These are phyloP conservation scores for Himalopsyche japonica DNA, from an alignment of 2,888 invertebrate genomes.

Conservation along the genomic window DNA sequence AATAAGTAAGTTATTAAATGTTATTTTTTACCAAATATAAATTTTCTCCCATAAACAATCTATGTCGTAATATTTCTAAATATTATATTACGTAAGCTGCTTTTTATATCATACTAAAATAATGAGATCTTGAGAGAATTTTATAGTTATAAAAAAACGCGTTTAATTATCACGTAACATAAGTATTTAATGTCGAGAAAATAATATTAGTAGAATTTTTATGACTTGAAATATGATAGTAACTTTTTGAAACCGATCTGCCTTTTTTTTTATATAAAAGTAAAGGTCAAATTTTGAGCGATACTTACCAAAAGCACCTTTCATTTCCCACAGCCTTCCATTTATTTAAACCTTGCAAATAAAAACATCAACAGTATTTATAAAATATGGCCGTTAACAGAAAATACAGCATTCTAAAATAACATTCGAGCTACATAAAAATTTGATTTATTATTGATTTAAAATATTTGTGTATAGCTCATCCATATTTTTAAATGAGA, in stretches of 20 bases:
- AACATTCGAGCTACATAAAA: not conserved
- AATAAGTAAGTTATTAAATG: too few relatives aligned
- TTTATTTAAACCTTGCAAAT: not conserved
- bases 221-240: not conserved
- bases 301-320: not conserved
- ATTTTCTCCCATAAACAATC: too few relatives aligned
- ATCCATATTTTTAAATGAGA: too few relatives aligned
- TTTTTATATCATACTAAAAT: too few relatives aligned
- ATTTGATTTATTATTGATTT: too few relatives aligned
- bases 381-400: not conserved
- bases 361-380: not conserved
- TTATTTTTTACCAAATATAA: too few relatives aligned
- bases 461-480: too few relatives aligned
- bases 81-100: too few relatives aligned
- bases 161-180: too few relatives aligned
- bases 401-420: not conserved
- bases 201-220: not conserved
- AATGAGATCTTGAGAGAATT: too few relatives aligned
- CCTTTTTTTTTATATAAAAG: not conserved
- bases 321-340: not conserved
- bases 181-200: not conserved
- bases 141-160: too few relatives aligned
- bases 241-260: not conserved
- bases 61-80: too few relatives aligned
- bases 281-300: not conserved